phyloP scores from a whole-genome alignment of 2,113 vertebrate species.

The Clinocottus analis region DNA sequence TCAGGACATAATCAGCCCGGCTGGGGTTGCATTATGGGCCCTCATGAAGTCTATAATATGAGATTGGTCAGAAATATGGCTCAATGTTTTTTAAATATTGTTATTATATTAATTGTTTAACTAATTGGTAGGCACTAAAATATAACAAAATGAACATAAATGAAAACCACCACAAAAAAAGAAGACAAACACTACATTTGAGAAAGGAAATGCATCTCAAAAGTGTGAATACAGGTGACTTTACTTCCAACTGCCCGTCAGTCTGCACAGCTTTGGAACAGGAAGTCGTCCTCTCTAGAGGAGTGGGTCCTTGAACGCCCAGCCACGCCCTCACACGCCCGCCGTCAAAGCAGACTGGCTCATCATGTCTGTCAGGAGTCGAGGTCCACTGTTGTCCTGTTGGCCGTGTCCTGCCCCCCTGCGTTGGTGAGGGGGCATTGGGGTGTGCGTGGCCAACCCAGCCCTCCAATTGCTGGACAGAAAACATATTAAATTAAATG shows the following conservation, averaged over 20 bases:
- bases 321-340: conserved; percentile 83
- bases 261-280: conserved; percentile 77
- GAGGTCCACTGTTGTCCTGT: conserved; percentile 54
- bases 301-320: conserved; percentile 66
- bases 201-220: not conserved
- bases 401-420: not conserved
- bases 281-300: conserved; percentile 11
- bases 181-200: not conserved
- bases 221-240: not conserved
- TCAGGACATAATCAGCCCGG: not conserved
- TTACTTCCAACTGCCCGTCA: conserved; percentile 30
- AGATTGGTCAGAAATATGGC: not conserved
- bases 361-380: conserved; percentile 48
- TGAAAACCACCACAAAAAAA: not conserved
- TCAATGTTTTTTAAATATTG: no score
- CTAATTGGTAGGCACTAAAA: not conserved
- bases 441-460: conserved; percentile 20
- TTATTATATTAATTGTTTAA: no score
- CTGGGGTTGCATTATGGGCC: not conserved
- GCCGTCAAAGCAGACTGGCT: conserved; percentile 71
- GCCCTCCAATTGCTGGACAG: conserved; percentile 17
- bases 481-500: not conserved
- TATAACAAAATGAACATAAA: not conserved
- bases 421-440: not conserved
- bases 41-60: no score